phyloP scores from a whole-genome alignment of 2,797 vertebrate species.

The Neoniphon sammara region DNA sequence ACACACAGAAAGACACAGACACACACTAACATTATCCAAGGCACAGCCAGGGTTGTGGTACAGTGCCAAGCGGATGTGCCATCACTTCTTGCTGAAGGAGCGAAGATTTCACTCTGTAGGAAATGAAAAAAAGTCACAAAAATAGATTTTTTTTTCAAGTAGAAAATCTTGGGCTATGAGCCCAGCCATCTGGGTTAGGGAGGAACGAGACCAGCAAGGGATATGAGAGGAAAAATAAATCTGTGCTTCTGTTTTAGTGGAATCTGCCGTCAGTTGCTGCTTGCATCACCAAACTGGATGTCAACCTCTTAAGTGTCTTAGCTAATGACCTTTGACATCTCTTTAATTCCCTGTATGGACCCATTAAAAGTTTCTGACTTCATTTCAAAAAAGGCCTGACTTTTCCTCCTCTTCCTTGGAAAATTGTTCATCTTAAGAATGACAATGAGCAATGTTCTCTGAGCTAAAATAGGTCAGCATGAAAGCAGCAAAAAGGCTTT shows the following conservation, averaged over 20 bases:
- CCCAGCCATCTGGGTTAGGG: constrained; percentile 72
- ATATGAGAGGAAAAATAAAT: constrained; percentile 49
- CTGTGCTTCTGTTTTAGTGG: constrained; percentile 31
- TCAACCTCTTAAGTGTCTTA: constrained; percentile 7
- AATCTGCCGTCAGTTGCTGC: constrained; percentile 34
- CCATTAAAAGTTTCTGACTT: constrained; percentile 10
- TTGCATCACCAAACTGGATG: constrained; percentile 12
- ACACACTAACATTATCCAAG: constrained; percentile 57
- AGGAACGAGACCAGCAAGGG: constrained; percentile 42
- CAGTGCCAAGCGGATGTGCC: constrained; percentile 49
- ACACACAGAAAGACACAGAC: constrained; percentile 55
- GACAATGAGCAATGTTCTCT: background rate
- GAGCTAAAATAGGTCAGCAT: background rate
- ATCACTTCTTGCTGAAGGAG: constrained; percentile 42
- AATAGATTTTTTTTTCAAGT: constrained; percentile 35
- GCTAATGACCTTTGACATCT: background rate
- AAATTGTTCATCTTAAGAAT: background rate
- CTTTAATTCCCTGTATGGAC: constrained; percentile 1
- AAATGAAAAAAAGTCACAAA: constrained; percentile 42
- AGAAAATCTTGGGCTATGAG: constrained; percentile 61
- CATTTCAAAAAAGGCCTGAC: background rate
- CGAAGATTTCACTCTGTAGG: constrained; percentile 40
- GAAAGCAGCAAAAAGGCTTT: background rate
- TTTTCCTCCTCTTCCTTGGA: background rate
- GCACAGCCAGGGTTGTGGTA: constrained; percentile 34